Percentiles rank a stretch among this genome's conserved stretches.
Evolutionary conservation across 1,140 invertebrate genomes (phyloP).

Genomic region (Eulimnadia texana): DNA sequence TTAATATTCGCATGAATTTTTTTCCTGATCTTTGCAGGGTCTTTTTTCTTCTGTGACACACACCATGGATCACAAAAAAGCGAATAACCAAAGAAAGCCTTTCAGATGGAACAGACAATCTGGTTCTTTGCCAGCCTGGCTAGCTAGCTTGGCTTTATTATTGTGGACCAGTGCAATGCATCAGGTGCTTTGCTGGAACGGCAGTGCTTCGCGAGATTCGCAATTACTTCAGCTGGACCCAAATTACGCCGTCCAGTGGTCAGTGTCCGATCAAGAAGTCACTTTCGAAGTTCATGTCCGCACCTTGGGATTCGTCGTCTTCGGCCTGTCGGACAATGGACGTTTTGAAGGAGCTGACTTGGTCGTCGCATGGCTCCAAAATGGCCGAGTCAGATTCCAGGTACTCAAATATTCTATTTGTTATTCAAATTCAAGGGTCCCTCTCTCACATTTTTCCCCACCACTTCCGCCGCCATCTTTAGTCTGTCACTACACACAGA

Average conservation of each 20-base stretch:
- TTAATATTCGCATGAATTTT: no score
- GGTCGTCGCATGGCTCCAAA: constrained; percentile 49
- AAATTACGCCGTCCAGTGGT: constrained; percentile 10
- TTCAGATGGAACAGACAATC: not conserved
- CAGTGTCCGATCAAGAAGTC: constrained; percentile 24
- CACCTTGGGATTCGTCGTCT: constrained; percentile 62
- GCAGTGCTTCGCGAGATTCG: not conserved
- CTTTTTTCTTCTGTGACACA: no score
- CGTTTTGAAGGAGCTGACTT: constrained; percentile 50
- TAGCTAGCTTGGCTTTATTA: not conserved
- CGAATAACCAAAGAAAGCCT: not conserved
- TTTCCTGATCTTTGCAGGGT: no score
- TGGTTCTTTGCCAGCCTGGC: not conserved
- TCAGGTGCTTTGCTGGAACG: not conserved
- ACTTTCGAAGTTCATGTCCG: constrained; percentile 63
- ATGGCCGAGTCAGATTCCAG: constrained; percentile 9
- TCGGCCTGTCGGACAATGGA: constrained; percentile 61
- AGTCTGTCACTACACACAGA: not conserved
- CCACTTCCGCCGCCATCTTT: not conserved
- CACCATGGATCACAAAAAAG: not conserved
- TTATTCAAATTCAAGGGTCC: not conserved
- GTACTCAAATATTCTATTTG: not conserved
- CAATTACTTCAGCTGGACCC: not conserved
- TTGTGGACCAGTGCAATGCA: not conserved
- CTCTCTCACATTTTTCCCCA: not conserved